These are phyloP conservation scores for Brassicogethes aeneus DNA, from an alignment of 2,888 invertebrate species.

Conservation along the genomic window DNA sequence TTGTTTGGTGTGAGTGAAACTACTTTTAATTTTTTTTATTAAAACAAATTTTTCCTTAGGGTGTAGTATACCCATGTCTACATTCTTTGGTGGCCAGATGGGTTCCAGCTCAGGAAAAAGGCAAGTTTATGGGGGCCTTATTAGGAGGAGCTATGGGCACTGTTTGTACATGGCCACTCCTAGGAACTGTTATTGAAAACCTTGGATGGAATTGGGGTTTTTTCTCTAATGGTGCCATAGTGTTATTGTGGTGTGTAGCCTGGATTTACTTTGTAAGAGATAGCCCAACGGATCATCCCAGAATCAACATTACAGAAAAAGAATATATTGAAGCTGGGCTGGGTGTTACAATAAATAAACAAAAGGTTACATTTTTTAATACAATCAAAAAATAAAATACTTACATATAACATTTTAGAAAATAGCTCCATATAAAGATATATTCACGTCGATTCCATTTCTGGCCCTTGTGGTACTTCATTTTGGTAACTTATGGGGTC, in stretches of 20 bases:
- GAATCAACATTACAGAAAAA: constrained; percentile 44
- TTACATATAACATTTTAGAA: constrained; percentile 42
- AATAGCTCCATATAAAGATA: constrained; percentile 55
- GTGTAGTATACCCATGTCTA: constrained; percentile 33
- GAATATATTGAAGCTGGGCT: constrained; percentile 46
- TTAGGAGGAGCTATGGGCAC: constrained; percentile 45
- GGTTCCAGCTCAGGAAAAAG: constrained; percentile 44
- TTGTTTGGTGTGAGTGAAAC: constrained; percentile 49
- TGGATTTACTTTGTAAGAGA: constrained; percentile 46
- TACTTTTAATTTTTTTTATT: background rate
- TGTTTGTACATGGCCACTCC: constrained; percentile 42
- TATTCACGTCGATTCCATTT: constrained; percentile 59
- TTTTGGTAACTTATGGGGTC: constrained; percentile 68
- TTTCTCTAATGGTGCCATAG: constrained; percentile 30
- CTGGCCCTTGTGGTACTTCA: constrained; percentile 57
- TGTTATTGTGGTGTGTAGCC: constrained; percentile 32
- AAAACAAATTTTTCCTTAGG: constrained; percentile 29
- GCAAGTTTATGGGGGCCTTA: constrained; percentile 43
- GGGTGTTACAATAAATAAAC: constrained; percentile 25
- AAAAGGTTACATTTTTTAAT: no score
- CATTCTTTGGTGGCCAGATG: constrained; percentile 38
- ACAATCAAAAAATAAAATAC: no score
- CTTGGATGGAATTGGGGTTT: constrained; percentile 37
- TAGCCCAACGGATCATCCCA: constrained; percentile 46
- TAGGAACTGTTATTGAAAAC: constrained; percentile 37